A percentile compares a stretch with the other conserved stretches of the same genome.
phyloP scores from a whole-genome alignment of 1,140 invertebrate genomes.

The Drosophila lacteicornis region DNA sequence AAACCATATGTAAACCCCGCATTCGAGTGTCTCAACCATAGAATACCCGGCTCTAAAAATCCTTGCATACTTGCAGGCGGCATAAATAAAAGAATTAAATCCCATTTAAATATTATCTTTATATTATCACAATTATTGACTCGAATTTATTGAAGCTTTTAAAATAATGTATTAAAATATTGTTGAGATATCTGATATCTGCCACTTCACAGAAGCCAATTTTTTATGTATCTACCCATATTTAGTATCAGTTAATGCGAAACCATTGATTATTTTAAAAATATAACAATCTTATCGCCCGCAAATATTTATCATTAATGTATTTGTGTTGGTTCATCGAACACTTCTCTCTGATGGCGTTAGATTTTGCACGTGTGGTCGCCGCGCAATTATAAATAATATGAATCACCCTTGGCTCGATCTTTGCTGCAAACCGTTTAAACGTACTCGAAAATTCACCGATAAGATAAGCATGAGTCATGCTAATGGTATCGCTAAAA shows the following conservation, averaged over 20 bases:
- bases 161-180: background rate
- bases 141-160: background rate
- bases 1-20: too few relatives aligned
- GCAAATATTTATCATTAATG: conserved; percentile 34
- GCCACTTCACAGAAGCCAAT: background rate
- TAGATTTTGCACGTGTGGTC: conserved; percentile 40
- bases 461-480: conserved; percentile 59
- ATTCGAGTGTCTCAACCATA: too few relatives aligned
- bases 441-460: conserved; percentile 22
- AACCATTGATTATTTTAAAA: conserved; percentile 52
- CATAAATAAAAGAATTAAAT: background rate
- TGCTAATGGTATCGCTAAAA: conserved; percentile 5
- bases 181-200: background rate
- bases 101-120: background rate
- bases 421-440: conserved; percentile 31
- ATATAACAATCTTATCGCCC: conserved; percentile 52
- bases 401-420: conserved; percentile 31
- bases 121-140: background rate
- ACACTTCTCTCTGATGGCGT: conserved; percentile 9
- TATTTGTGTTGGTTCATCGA: conserved; percentile 14
- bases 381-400: conserved; percentile 38
- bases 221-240: background rate
- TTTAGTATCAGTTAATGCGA: conserved; percentile 33
- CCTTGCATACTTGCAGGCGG: background rate
- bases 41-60: background rate